These are phyloP conservation scores for Erythrocercus mccallii DNA, from an alignment of 2,113 vertebrate species.

Conservation along the genomic window DNA sequence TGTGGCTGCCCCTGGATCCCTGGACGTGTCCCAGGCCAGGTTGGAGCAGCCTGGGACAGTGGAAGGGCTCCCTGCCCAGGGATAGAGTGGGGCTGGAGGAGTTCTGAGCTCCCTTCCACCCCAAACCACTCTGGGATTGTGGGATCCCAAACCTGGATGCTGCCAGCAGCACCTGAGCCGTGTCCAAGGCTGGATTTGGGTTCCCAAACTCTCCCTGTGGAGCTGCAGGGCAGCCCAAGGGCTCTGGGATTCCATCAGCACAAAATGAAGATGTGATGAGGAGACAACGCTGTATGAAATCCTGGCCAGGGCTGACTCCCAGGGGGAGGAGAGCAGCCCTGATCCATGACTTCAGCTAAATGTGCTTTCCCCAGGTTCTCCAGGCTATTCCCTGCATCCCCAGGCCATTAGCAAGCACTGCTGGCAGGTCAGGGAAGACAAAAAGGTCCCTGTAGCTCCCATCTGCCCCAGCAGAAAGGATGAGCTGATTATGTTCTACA, in stretches of 20 bases:
- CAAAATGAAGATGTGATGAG: neutral
- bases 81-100: neutral
- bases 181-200: fast-evolving
- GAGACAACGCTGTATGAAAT: neutral
- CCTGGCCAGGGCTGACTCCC: neutral
- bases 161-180: neutral
- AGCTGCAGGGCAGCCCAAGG: neutral
- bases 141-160: neutral
- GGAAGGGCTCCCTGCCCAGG: neutral
- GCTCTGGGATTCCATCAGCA: neutral
- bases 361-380: neutral
- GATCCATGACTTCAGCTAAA: neutral
- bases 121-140: neutral
- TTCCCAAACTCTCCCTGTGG: neutral
- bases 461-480: neutral
- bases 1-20: neutral
- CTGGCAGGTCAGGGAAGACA: neutral
- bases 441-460: neutral
- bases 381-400: neutral
- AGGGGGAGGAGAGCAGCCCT: neutral
- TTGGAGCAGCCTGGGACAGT: fast-evolving
- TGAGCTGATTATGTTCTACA: conserved; percentile 47
- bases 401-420: neutral
- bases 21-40: neutral
- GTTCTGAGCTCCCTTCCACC: neutral